Evolutionary conservation across 1,140 invertebrate genomes (phyloP), one percentile per base, ranked within the genome.

Genomic region (Adelges cooleyi): DNA sequence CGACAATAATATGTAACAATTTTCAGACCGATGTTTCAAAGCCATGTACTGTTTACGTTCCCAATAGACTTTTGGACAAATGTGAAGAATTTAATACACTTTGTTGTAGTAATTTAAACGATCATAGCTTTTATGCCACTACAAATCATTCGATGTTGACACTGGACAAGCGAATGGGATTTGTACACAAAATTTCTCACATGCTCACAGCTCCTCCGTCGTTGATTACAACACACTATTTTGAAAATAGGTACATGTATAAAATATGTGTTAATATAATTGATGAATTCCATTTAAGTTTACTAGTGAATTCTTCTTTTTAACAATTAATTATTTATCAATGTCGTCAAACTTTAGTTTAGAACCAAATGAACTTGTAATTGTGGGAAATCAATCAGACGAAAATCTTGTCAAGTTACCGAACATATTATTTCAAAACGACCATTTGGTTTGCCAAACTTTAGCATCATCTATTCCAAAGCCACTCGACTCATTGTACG

Each of bases 131-230:
- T 15, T 62, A 48, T 62, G 40, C 46, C 1, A 15, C 56, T 29
- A 46, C 56, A 20, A 62, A 48, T 23, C 56, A 62, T 62, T 62
- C 56, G n/a, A 42, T 62, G 44, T 33, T 62, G 20, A 62, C 42
- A 33, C 29, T 48, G 18, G 56, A 62, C 8, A 48, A 62, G 15
- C 18, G 56, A 48, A 62, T 62, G 25, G 56, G 56, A 22, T 62
- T 62, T 22, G 4, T 48, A 2, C 17, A 23, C 33, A 62, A 62
- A 62, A 46, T 42, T 17, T 33, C 25, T 46, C 56, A 62, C 15
- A 62, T 62, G 56, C 56, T 62, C 20, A 46, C 56, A 46, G 46
- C 29, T 62, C 25, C 56, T 62, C 56, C 56, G 33, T 62, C 56
- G 3, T 15, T 62, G 33, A 62, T 62, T 10, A 62, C 9, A 17